Base-by-base conservation (phyloP, 2,113 vertebrate species). In the Hucho hucho region DNA sequence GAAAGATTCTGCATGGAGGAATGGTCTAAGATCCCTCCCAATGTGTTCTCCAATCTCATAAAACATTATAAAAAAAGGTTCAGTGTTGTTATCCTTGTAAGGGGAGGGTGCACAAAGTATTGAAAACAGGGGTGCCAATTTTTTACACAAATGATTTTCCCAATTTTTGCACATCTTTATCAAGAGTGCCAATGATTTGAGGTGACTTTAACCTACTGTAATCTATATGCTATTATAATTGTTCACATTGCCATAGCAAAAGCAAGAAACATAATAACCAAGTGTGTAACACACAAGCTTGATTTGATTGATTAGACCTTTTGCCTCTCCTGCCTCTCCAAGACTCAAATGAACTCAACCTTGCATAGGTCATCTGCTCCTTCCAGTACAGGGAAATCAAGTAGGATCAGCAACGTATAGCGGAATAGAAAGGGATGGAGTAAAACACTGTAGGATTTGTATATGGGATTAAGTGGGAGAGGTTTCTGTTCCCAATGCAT, bases 381-480 rank as follows among this genome's bases (percentile, higher is more conserved):
- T 63, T 73, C 71, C 26, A 11, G 20, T 0, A 2, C 1, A 0
- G 7, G 64, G 63, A 70, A 64, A 61, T 72, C 67, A 47, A 18
- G 70, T 22, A 20, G 66, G 78, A 73, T 70, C 72, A 74, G 71
- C 20, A 32, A 49, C 67, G 28, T 47, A 13, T 22, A 5, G n/a
- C 24, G 49, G 49, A 20, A 28, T 6, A 65, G 3, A 11, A 59
- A 43, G 75, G n/a, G 58, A 29, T 63, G 63, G 49, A 24, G 2
- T 26, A 18, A 29, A 61, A 56, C 32, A 64, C n/a, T 9, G 63
- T 26, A 13, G 43, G 46, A 29, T 72, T 26, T 26, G 43, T 26
- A 29, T 72, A 69, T 69, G 72, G 75, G 68, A 69, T 79, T 53
- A 64, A 70, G 28, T 58, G 13, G 13, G 65, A 24, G 7, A 75